Percentiles rank a stretch among this genome's conserved stretches.
These are phyloP conservation scores for Patiria pectinifera DNA, from an alignment of 53 echinoderm and acorn worm genomes.

Conservation along the genomic window DNA sequence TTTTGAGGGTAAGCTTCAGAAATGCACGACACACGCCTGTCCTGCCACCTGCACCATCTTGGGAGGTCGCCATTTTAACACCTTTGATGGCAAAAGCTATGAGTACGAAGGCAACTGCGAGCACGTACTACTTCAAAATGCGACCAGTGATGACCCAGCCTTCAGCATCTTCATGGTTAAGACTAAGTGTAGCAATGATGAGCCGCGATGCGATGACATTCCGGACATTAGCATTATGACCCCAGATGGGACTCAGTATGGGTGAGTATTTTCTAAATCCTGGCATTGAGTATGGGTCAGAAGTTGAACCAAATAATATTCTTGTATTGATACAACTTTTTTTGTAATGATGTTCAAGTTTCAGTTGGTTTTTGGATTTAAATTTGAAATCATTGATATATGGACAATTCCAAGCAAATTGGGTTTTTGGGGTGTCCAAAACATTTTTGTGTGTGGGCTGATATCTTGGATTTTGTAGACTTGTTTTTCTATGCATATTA, in stretches of 20 bases:
- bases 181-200: neutral
- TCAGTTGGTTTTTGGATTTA: too few relatives aligned
- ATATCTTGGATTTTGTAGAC: too few relatives aligned
- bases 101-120: constrained; percentile 30
- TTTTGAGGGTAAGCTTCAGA: neutral
- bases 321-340: too few relatives aligned
- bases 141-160: neutral
- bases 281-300: neutral
- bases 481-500: too few relatives aligned
- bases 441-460: too few relatives aligned
- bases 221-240: constrained; percentile 4
- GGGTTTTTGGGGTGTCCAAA: too few relatives aligned
- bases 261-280: constrained; percentile 14
- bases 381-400: too few relatives aligned
- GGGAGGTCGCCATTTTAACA: constrained; percentile 41
- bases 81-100: constrained; percentile 60
- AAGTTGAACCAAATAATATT: too few relatives aligned
- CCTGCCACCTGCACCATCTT: constrained; percentile 45
- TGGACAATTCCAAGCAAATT: too few relatives aligned
- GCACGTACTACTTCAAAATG: constrained; percentile 46
- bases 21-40: constrained; percentile 42
- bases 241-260: constrained; percentile 14
- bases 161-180: constrained; percentile 63
- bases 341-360: too few relatives aligned
- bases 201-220: neutral